Evolutionary conservation across 2,888 invertebrate species (phyloP).

Genomic region (Caenorhabditis angaria): DNA sequence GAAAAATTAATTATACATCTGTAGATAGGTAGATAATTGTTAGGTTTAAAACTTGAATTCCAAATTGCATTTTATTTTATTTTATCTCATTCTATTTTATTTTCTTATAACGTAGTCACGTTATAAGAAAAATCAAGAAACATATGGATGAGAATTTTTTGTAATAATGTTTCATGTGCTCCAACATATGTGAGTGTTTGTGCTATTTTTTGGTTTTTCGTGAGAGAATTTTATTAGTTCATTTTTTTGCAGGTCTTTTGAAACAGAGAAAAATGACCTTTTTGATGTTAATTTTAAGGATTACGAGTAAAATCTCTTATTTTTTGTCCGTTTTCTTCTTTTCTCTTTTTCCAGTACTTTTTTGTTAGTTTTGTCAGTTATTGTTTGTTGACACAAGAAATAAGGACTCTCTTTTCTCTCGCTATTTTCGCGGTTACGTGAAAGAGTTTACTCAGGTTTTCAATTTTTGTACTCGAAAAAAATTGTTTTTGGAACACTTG

Average conservation of each 20-base stretch:
- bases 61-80: not conserved
- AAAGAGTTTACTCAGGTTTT: not conserved
- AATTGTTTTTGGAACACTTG: not conserved
- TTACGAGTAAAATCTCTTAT: no score
- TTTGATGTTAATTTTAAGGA: no score
- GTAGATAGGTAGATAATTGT: not conserved
- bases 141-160: not conserved
- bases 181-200: not conserved
- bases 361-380: slow-evolving; percentile 1
- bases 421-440: not conserved
- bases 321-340: not conserved
- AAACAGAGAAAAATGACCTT: not conserved
- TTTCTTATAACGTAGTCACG: not conserved
- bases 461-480: no score
- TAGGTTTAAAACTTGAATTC: no score
- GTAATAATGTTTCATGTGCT: slow-evolving; percentile 2
- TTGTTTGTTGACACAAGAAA: slow-evolving; percentile 1
- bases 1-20: not conserved
- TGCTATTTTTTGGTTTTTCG: not conserved
- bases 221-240: not conserved
- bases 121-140: not conserved
- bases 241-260: not conserved
- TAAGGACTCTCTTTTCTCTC: not conserved
- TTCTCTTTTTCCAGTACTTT: not conserved
- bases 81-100: not conserved